A percentile compares a stretch with the other conserved stretches of the same genome.
Evolutionary conservation across 2,113 vertebrate genomes (phyloP).

Genomic region (Calcarius ornatus): DNA sequence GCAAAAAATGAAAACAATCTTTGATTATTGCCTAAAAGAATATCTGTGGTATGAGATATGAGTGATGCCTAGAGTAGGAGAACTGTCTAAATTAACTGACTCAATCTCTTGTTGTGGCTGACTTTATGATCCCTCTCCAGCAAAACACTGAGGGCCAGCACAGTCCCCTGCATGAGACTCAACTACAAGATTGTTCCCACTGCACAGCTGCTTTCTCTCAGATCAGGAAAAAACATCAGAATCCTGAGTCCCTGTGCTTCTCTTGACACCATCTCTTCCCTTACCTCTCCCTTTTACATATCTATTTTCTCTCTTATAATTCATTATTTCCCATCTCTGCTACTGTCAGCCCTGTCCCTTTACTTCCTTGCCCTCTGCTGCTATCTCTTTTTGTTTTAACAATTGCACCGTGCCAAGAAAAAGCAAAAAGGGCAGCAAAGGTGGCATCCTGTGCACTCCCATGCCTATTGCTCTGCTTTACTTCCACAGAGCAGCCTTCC

Average conservation of each 20-base stretch:
- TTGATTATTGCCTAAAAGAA: background rate
- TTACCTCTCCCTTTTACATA: background rate
- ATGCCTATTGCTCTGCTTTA: background rate
- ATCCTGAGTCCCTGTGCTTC: background rate
- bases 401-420: background rate
- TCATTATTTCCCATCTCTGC: background rate
- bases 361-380: background rate
- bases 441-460: background rate
- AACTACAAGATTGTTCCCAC: fast-evolving
- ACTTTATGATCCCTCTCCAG: background rate
- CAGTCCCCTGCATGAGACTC: background rate
- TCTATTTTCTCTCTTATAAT: background rate
- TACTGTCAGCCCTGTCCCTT: background rate
- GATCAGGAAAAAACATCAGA: background rate
- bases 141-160: fast-evolving
- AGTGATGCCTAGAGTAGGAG: background rate
- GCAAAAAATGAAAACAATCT: background rate
- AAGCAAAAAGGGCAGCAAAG: background rate
- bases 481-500: background rate
- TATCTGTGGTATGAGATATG: too few species aligned
- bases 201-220: background rate
- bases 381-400: background rate
- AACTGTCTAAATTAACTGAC: background rate
- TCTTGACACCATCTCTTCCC: background rate
- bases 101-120: background rate